phyloP scores from a whole-genome alignment of 2,888 invertebrate species.

The Xestoiulus laeticollis region DNA sequence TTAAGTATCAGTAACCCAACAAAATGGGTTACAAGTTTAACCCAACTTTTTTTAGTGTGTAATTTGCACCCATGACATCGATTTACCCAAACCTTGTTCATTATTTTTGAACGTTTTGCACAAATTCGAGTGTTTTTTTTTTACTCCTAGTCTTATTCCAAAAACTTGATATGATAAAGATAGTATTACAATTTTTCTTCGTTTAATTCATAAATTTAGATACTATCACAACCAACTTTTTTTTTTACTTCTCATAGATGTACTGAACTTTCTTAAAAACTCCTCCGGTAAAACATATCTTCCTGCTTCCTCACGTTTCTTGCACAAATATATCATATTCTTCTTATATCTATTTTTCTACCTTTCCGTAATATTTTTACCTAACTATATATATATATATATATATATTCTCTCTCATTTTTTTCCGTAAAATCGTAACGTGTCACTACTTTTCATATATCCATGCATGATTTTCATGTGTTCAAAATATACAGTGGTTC shows the following conservation, averaged over 20 bases:
- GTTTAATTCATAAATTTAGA: too few relatives aligned
- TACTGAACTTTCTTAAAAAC: neutral
- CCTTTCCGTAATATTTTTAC: neutral
- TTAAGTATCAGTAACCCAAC: too few relatives aligned
- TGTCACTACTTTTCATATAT: neutral
- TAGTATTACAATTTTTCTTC: too few relatives aligned
- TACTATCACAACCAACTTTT: neutral
- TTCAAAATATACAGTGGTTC: neutral
- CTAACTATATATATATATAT: neutral
- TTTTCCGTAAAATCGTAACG: conserved; percentile 8
- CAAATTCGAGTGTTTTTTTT: neutral
- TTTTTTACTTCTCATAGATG: neutral
- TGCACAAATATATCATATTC: conserved; percentile 20
- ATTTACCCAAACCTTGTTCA: conserved; percentile 5
- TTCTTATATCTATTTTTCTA: conserved; percentile 1
- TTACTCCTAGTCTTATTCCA: neutral
- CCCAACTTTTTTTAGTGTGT: too few relatives aligned
- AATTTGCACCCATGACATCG: too few relatives aligned
- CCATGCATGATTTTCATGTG: neutral
- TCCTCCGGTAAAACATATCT: neutral
- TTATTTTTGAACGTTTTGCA: conserved; percentile 8
- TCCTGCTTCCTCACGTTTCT: conserved; percentile 34
- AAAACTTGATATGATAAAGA: neutral
- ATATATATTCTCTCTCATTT: neutral
- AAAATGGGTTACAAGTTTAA: too few relatives aligned